Evolutionary conservation across 2,888 invertebrate genomes (phyloP), one percentile per base, ranked within the genome.

Genomic region (Pseudanteris insignis): DNA sequence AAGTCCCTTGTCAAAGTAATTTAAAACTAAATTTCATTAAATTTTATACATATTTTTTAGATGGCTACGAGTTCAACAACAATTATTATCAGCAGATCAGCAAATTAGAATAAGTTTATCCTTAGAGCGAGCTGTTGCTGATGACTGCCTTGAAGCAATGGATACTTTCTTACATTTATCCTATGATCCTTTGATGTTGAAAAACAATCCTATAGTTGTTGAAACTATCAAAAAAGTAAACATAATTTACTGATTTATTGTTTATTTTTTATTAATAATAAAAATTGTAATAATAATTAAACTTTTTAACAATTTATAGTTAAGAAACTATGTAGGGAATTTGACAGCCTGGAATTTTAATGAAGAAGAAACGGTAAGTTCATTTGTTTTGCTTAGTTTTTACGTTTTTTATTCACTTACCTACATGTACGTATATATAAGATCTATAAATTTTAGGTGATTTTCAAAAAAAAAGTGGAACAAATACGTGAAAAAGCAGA

Each of bases 311-410:
- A n/a, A n/a, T 53, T 48, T 43, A 9, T 21, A 82, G 81, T 82
- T 91, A 78, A 83, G 89, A 9, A 85, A 87, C 32, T 94, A 93
- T 77, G 87, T 92, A 25, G 93, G 93, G 4, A 92, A 92, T 78
- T 81, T 88, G 1, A 84, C 86, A 2, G 85, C 87, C 9, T 92
- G 92, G 92, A 87, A 88, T 66, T 82, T 88, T 57, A 80, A 77
- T 2, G 82, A 82, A 1, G 85, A 85, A 21, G 88, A 89, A 62
- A 84, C 86, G 40, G 80, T 84, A 64, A 63, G 62, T 53, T 18
- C 18, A n/a, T n/a, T n/a, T n/a, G n/a, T n/a, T n/a, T n/a, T n/a
- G n/a, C n/a, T n/a, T n/a, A n/a, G n/a, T n/a, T n/a, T n/a, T n/a
- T n/a, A n/a, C n/a, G n/a, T n/a, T n/a, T n/a, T n/a, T n/a, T n/a